Conservation (phyloP, 2,113 vertebrate genomes). For the Bombycilla garrulus region DNA sequence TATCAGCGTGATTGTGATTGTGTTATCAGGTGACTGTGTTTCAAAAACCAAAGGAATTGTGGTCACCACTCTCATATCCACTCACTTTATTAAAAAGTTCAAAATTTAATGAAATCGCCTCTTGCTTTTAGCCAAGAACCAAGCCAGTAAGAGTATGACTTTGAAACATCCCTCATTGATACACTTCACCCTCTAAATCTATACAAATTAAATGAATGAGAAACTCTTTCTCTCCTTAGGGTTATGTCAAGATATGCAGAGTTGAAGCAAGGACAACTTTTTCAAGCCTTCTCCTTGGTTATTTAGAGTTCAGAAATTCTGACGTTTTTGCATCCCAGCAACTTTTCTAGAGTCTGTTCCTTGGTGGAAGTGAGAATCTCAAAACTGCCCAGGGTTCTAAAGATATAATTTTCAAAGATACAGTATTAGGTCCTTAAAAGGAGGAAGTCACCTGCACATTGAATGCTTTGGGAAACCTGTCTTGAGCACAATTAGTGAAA, state of each 20-base stretch:
- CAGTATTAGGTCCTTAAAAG: background rate
- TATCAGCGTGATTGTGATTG: too few relatives aligned
- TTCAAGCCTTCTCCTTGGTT: background rate
- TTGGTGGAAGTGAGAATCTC: rapidly evolving
- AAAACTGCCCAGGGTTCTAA: background rate
- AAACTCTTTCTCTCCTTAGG: background rate
- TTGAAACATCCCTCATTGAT: background rate
- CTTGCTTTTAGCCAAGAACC: background rate
- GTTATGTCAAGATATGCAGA: rapidly evolving
- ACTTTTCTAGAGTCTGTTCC: background rate
- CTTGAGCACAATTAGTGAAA: background rate
- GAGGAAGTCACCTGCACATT: background rate
- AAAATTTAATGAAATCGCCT: background rate
- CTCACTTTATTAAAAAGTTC: background rate
- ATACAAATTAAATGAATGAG: background rate
- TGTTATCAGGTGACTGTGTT: background rate
- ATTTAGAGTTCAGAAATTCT: background rate
- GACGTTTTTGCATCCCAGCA: background rate
- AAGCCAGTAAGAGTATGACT: background rate
- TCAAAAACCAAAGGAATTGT: background rate
- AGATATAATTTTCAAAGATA: background rate
- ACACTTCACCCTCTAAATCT: background rate
- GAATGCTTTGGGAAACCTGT: background rate
- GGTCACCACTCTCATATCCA: background rate
- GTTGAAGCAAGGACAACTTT: background rate